Evolutionary conservation across 1,140 invertebrate genomes (phyloP), one percentile per base, ranked within the genome.

Genomic region (Frieseomelitta varia): DNA sequence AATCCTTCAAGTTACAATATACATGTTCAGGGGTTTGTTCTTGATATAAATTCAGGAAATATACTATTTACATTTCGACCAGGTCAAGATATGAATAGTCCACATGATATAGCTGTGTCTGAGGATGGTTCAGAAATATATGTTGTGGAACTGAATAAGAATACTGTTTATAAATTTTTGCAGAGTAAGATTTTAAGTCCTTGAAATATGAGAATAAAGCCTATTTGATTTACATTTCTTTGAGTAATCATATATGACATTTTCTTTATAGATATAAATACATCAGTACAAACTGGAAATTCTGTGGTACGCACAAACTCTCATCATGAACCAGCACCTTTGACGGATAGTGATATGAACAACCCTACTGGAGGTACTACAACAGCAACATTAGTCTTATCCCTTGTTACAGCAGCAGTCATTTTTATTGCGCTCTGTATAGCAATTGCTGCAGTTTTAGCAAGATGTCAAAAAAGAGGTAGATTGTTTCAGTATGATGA

Each of bases 51-150:
- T 34, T 95, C 95, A 10, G 96, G 95, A 30, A 91, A 96, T 63
- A 88, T 97, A 51, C 73, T 96, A 11, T 95, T 95, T 15, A 95
- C 96, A 85, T 97, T 97, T 91, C 95, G 95, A 0, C 96, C 97
- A 19, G 93, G 93, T 27, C 93, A 94, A 65, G 95, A 96, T 65
- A 97, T 98, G 93, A 82, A 93, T 53, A 96, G 96, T 85, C 97
- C 98, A 0, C 98, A 98, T 93, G 97, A 98, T 92, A 93, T 98
- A 14, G 96, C 96, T 2, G 96, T 97, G 1, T 95, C 96, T 8
- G 88, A 94, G 0, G 96, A 98, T 94, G 97, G 97, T 67, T 95
- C 94, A 67, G 95, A 95, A 75, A 95, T 97, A 21, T 98, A 97
- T 92, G 97, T 98, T 3, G 96, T 96, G 2, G 97, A 98, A 92